Evolutionary conservation across 2,888 invertebrate genomes (phyloP).

Genomic region (Lamellibrachia columna): DNA sequence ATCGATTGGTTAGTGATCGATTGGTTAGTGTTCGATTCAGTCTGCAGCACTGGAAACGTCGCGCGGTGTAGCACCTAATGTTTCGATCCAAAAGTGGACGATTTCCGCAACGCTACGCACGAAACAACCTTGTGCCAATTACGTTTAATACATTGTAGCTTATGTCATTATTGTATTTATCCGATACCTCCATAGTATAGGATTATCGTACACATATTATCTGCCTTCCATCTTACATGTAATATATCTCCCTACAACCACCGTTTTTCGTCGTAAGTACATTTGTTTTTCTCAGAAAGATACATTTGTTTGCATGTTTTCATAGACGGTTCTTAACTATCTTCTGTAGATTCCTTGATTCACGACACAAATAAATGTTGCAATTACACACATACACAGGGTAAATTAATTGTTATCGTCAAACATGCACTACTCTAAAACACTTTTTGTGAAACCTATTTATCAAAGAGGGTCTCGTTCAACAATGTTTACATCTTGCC

Average conservation of each 20-base stretch:
- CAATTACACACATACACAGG: too few species aligned
- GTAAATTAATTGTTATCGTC: neutral
- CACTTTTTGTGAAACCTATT: neutral
- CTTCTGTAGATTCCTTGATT: too few species aligned
- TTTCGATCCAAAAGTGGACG: neutral
- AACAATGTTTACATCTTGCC: neutral
- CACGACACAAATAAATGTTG: too few species aligned
- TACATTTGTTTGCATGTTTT: too few species aligned
- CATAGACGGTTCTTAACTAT: too few species aligned
- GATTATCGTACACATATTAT: too few species aligned
- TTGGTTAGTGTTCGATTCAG: neutral
- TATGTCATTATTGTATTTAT: neutral
- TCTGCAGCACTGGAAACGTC: neutral
- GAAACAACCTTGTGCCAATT: neutral
- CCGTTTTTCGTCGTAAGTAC: neutral
- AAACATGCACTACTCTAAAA: neutral
- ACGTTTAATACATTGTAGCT: neutral
- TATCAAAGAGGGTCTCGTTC: neutral
- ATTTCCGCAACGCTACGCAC: neutral
- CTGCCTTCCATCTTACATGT: too few species aligned
- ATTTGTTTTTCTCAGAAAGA: neutral
- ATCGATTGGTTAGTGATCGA: neutral
- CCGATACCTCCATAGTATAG: too few species aligned
- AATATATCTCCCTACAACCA: too few species aligned
- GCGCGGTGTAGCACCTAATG: neutral